Conservation (phyloP, 2,113 vertebrate species). For the Hepsetus odoe region DNA sequence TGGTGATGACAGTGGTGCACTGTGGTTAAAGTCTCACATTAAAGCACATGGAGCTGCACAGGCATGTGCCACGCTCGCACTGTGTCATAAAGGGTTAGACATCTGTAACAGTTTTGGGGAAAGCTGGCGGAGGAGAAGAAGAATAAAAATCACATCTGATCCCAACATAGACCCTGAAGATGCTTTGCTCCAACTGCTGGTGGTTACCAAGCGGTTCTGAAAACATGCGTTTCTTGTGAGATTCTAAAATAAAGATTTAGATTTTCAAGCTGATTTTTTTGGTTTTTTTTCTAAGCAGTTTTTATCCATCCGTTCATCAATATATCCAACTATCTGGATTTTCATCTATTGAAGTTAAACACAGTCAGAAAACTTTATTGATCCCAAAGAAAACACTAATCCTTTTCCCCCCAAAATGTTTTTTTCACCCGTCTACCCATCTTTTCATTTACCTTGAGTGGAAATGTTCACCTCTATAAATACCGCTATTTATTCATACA, state of each 20-base stretch:
- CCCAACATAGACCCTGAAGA: background rate
- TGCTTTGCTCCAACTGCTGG: background rate
- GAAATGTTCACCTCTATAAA: no score
- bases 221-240: background rate
- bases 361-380: no score
- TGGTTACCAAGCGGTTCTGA: background rate
- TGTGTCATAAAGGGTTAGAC: background rate
- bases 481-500: no score
- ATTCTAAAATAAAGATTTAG: background rate
- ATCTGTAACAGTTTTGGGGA: conserved; percentile 20
- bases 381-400: no score
- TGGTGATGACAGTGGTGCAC: background rate
- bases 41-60: background rate
- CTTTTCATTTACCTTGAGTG: no score
- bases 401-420: no score
- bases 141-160: background rate
- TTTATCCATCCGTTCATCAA: no score
- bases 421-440: no score
- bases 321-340: no score
- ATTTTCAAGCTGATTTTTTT: background rate
- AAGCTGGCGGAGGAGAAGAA: background rate
- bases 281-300: no score
- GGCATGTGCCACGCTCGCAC: conserved; percentile 20
- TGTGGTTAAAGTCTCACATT: conserved; percentile 15
- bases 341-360: no score